Percentiles rank a stretch among this genome's conserved stretches.
These are phyloP conservation scores for Xanthia togata DNA, from an alignment of 2,888 invertebrate species.

Conservation along the genomic window DNA sequence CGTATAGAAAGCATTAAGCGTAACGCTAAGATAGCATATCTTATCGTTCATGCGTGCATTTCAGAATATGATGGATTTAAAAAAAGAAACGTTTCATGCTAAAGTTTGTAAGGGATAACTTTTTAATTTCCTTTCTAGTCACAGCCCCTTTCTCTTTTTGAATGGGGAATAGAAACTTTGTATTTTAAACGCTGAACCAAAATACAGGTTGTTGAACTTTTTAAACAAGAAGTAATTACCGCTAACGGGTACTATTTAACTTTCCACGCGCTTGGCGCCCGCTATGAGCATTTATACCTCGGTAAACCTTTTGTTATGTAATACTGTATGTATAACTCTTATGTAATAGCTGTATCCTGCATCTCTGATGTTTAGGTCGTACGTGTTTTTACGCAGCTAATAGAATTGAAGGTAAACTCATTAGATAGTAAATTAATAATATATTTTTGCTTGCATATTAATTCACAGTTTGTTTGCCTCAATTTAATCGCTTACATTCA, in stretches of 20 bases:
- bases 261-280: neutral
- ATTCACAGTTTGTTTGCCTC: neutral
- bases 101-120: neutral
- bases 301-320: neutral
- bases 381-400: no score
- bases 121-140: neutral
- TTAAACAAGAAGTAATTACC: conserved; percentile 23
- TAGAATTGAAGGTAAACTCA: neutral
- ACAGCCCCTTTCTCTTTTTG: neutral
- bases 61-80: neutral
- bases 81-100: conserved; percentile 3
- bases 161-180: conserved; percentile 10
- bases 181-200: conserved; percentile 38
- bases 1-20: neutral
- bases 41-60: neutral
- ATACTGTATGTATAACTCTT: neutral
- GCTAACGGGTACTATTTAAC: conserved; percentile 19
- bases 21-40: neutral
- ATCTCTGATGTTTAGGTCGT: no score
- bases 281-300: neutral
- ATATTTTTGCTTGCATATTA: neutral
- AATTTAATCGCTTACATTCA: no score
- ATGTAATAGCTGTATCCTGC: neutral
- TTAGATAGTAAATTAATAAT: no score
- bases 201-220: conserved; percentile 28